These are phyloP conservation scores for Aphrophora alni DNA, from an alignment of 2,888 invertebrate species.

Conservation along the genomic window DNA sequence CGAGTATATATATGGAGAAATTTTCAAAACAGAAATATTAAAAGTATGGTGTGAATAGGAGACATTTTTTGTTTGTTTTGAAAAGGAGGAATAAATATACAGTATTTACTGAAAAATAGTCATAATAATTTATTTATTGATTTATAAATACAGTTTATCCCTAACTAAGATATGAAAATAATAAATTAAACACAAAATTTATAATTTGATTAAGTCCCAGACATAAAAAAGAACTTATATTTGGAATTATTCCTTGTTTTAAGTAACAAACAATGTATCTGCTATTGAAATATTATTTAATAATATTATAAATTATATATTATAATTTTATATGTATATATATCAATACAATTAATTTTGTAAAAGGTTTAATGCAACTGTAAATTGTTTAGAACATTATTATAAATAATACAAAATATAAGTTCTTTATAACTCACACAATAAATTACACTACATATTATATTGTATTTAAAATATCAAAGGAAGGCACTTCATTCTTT, in stretches of 20 bases:
- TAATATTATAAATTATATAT: too few relatives aligned
- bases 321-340: too few relatives aligned
- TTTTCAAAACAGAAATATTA: too few relatives aligned
- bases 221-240: background rate
- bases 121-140: slow-evolving; percentile 30
- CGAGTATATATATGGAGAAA: too few relatives aligned
- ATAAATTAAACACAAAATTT: background rate
- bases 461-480: background rate
- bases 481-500: background rate
- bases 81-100: background rate
- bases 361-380: background rate
- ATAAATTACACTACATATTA: background rate
- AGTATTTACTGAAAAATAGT: slow-evolving; percentile 25
- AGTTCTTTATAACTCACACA: background rate
- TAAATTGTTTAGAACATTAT: background rate
- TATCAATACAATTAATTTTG: too few relatives aligned
- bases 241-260: background rate
- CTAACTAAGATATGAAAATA: background rate
- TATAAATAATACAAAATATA: background rate
- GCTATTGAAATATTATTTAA: too few relatives aligned
- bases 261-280: background rate
- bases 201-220: background rate
- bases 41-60: too few relatives aligned
- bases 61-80: too few relatives aligned
- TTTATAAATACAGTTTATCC: slow-evolving; percentile 29